Base-by-base conservation (phyloP, 1,140 invertebrate genomes). In the Sycophaga agraensis region DNA sequence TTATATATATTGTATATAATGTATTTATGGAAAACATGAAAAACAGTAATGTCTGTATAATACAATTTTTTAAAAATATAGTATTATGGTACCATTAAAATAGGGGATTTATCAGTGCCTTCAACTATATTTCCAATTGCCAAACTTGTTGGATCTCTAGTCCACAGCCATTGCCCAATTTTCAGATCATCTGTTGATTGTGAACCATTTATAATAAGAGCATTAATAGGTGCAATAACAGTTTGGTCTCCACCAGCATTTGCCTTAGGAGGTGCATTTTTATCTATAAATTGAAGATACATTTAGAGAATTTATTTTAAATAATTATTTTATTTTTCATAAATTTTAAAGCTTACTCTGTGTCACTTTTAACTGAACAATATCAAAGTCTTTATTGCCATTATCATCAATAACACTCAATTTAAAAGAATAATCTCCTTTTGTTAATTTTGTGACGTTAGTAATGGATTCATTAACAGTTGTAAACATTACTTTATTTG, bases 121-220 rank as follows among this genome's bases (percentile, higher is more conserved):
- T 88, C 85, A 63, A 93, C 84, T 65, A 94, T 86, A 45, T 86
- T 87, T 51, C 94, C 94, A 39, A 92, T 88, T 4, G 94, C 94
- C 42, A 96, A 77, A 64, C 93, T 94, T 34, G 86, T 85, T 2
- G 87, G 83, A 70, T 92, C 88, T 55, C 93, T 83, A 0, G 85
- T 87, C 96, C 96, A 98, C 42, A 85, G 77, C 86, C 93, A 97
- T 53, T 87, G 85, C 5, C 88, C 88, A 59, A 97, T 93, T 19
- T 85, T 87, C 66, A 94, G 87, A 79, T 98, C 95, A 79, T 98
- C 95, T 46, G 82, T 88, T 0, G 94, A 97, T 50, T 84, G 80
- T 0, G 90, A 89, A 0, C 95, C 95, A 82, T 97, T 95, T 24
- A 97, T 81, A 31, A 88, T 83, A 1, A 97, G 83, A 7, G 91